Base-by-base conservation (phyloP, 2,888 invertebrate species). In the Rhabditophanes sp. region DNA sequence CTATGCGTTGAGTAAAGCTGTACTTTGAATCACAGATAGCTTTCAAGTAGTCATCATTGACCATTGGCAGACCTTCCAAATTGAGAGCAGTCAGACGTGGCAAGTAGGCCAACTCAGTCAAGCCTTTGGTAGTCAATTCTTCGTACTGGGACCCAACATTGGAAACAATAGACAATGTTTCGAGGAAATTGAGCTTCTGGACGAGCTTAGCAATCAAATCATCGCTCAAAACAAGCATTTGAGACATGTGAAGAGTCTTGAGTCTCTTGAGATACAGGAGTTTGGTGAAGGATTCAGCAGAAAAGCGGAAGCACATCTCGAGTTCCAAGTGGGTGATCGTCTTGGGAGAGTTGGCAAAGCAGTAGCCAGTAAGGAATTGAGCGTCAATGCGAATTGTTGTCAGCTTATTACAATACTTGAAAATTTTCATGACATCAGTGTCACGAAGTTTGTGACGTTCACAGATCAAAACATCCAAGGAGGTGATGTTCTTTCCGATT, bases 301-400 rank as follows among this genome's bases (percentile, higher is more conserved):
- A 30, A 19, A 46, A 31, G 12, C 46, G 41, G 14, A 35, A 37
- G 36, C 46, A 46, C 37, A 44, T 39, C 30, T 46, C 46, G 24
- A 46, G 25, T 25, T 46, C 46, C 7, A 46, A 15, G 25, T 30
- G 42, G 7, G 28, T 14, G 17, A 48, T 32, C 6, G 35, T 21
- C n/a, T 11, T 8, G 4, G 48, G 46, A 16, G 42, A 37, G 28
- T 46, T 42, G 45, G 44, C 35, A 1, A 53, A 49, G 23, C 44
- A 50, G 29, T 50, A 46, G 14, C 53, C 53, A 22, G 42, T 46
- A 19, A 53, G 25, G 34, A 41, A 53, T 19, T 44, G 45, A 4
- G 49, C 50, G 26, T 53, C 53, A 19, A 53, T 39, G 25, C 46
- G 37, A 18, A 53, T 28, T n/a, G 41, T 37, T 24, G 41, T 40